Conservation (phyloP, 1,140 invertebrate genomes). For the Drosophila nigromelanica region DNA sequence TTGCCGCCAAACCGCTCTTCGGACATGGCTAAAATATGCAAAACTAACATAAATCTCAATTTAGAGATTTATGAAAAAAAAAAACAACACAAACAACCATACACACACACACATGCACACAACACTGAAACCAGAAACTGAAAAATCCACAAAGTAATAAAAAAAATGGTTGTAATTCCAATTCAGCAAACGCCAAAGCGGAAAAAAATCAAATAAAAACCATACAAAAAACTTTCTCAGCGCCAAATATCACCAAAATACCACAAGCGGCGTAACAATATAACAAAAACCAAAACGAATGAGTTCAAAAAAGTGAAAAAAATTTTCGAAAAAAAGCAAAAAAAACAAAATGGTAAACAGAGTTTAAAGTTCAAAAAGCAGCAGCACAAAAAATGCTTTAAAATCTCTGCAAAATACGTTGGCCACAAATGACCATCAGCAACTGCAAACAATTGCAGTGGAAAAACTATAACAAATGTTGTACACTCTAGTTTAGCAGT, state of each 20-base stretch:
- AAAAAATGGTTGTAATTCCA: constrained; percentile 76
- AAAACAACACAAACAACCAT: constrained; percentile 18
- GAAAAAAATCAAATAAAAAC: constrained; percentile 28
- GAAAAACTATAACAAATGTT: neutral
- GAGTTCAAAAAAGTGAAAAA: constrained; percentile 21
- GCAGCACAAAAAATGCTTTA: constrained; percentile 43
- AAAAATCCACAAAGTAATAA: constrained; percentile 69
- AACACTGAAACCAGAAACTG: constrained; percentile 28
- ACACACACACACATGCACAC: constrained; percentile 10
- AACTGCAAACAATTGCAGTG: constrained; percentile 13
- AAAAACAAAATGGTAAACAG: constrained; percentile 24
- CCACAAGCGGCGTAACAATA: constrained; percentile 66
- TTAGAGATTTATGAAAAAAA: constrained; percentile 80
- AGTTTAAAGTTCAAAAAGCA: constrained; percentile 53
- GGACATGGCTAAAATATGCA: constrained; percentile 82
- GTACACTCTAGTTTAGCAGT: neutral
- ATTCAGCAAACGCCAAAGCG: constrained; percentile 52
- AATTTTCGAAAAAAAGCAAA: constrained; percentile 8
- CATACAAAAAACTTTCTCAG: constrained; percentile 58
- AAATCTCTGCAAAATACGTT: constrained; percentile 48
- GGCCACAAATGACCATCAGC: constrained; percentile 40
- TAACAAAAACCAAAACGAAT: constrained; percentile 48
- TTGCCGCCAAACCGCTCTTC: constrained; percentile 66
- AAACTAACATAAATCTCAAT: constrained; percentile 83
- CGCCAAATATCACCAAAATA: constrained; percentile 74